Base-by-base conservation (phyloP, 2,113 vertebrate species). In the Vireo altiloquus region DNA sequence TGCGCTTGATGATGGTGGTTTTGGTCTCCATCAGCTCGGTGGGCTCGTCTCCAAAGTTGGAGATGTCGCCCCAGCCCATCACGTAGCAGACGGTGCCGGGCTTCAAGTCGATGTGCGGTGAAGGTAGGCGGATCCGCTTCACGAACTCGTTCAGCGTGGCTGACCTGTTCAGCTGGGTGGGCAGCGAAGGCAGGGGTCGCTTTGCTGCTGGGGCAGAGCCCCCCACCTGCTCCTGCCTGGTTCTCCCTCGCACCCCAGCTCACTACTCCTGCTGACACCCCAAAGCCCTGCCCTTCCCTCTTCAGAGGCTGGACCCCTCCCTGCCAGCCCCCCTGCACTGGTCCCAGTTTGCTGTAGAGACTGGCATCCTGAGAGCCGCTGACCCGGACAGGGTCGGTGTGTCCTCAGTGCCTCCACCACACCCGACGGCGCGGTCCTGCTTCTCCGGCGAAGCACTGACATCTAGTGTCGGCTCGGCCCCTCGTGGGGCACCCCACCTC, bases 1-100 rank as follows among this genome's bases (percentile, higher is more conserved):
- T 75, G 14, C 94, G 20, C 57, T 47, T 92, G 50, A 98, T 21
- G 5, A 98, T 82, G 7, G 85, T 95, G 31, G 96, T 97, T 39
- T 59, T 6, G 4, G 95, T 95, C 78, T 98, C 97, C 98, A 98
- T 98, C 89, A 98, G 97, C 59, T 82, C 85, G 0, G 59, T 4
- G 0, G 96, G 96, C 7, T 2, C 15, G 1, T 97, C 92, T 2
- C 94, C 95, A 0, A 82, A 96, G 91, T 97, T 91, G 10, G 96
- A 97, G 47, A 14, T 33, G 17, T 91, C 95, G 22, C 98, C 98
- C 98, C 98, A 98, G 44, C 98, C 98, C 3, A 35, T 2, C 54
- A 98, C 97, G 0, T 1, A n/a, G 95, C 98, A 98, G 9, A 61
- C 1, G 1, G 63, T 56, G 89, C 97, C 28, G 0, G 82, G 96